Evolutionary conservation across 1,140 invertebrate genomes (phyloP).

Genomic region (Cardiocondyla obscurior): DNA sequence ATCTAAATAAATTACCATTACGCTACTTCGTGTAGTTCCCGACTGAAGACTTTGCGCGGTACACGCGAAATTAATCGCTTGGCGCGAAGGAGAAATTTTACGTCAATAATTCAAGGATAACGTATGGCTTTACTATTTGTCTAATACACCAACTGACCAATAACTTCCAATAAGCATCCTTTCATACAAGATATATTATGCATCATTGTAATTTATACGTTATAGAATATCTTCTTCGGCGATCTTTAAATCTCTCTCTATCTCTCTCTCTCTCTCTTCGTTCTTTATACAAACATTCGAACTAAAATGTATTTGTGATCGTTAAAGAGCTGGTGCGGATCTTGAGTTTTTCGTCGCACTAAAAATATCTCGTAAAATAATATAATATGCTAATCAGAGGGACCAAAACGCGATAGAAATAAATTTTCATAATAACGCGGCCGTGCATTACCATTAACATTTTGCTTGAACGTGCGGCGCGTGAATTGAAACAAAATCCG

Average conservation of each 20-base stretch:
- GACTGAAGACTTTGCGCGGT: constrained; percentile 26
- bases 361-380: not conserved
- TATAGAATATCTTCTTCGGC: constrained; percentile 27
- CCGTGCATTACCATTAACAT: not conserved
- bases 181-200: constrained; percentile 30
- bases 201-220: constrained; percentile 37
- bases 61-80: constrained; percentile 40
- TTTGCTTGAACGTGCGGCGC: not conserved
- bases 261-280: not conserved
- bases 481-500: constrained; percentile 19
- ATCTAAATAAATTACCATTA: constrained; percentile 52
- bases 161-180: constrained; percentile 37
- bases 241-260: constrained; percentile 6
- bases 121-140: constrained; percentile 36
- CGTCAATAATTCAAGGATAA: constrained; percentile 53
- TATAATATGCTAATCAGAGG: not conserved
- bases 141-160: constrained; percentile 42
- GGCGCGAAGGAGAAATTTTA: constrained; percentile 32
- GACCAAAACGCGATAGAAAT: not conserved
- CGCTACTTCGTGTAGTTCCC: constrained; percentile 39
- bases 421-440: constrained; percentile 20
- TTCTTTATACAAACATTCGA: not conserved
- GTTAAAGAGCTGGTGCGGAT: not conserved
- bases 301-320: not conserved
- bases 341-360: not conserved